phyloP scores from a whole-genome alignment of 2,113 vertebrate genomes.

The Aldabrachelys gigantea region DNA sequence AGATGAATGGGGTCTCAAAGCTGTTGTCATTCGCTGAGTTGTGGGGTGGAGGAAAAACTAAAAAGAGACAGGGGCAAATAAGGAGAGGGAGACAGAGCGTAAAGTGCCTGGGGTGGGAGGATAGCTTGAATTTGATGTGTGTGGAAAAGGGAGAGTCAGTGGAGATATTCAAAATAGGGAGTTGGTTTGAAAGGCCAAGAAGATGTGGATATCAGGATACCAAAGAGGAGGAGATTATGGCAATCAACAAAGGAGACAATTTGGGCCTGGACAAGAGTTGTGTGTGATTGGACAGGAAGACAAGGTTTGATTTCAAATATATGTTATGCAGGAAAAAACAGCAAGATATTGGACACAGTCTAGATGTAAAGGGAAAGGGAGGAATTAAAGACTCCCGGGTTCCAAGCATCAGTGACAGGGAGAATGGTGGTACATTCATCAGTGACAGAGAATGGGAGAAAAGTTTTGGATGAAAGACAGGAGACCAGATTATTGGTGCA shows the following conservation, averaged over 20 bases:
- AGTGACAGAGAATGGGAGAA: neutral
- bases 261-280: neutral
- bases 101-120: too few species aligned
- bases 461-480: neutral
- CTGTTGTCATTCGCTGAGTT: neutral
- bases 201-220: neutral
- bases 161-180: neutral
- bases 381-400: neutral
- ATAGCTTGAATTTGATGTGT: neutral
- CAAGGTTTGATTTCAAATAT: neutral
- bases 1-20: neutral
- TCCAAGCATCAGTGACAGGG: neutral
- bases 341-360: neutral
- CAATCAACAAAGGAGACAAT: neutral
- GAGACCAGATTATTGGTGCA: neutral
- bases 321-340: neutral
- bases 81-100: neutral
- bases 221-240: neutral
- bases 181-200: neutral
- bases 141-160: neutral
- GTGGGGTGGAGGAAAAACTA: neutral
- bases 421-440: neutral
- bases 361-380: neutral
- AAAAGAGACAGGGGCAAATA: neutral
- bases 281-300: neutral